Percentiles rank a stretch among this genome's conserved stretches.
phyloP scores from a whole-genome alignment of 2,888 invertebrate genomes.

The Pterostichus madidus region DNA sequence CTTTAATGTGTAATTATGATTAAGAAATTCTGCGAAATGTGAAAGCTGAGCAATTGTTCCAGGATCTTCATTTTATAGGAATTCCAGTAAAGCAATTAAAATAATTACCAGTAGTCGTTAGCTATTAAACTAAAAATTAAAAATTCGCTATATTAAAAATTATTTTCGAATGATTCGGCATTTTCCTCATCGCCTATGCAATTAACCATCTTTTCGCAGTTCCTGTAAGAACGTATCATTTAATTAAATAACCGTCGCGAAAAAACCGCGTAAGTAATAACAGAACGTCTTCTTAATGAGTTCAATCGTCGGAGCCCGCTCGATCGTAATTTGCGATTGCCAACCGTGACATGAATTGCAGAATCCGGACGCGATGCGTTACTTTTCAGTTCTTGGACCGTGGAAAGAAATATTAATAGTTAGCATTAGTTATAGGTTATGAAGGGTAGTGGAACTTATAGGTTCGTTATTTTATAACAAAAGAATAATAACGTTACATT shows the following conservation, averaged over 20 bases:
- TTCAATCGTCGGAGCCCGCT: conserved; percentile 13
- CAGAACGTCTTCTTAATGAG: conserved; percentile 44
- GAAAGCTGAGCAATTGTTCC: too few species aligned
- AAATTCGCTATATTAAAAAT: conserved; percentile 24
- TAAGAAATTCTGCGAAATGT: too few species aligned
- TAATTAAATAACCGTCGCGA: conserved; percentile 38
- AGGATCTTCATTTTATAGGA: too few species aligned
- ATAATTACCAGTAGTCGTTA: conserved; percentile 1
- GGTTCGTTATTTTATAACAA: not conserved
- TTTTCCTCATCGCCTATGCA: conserved; percentile 17
- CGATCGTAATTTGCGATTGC: conserved; percentile 39
- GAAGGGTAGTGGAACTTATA: not conserved
- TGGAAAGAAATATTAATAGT: not conserved
- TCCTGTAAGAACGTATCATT: conserved; percentile 36
- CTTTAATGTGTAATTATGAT: too few species aligned
- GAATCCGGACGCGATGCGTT: not conserved
- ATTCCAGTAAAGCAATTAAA: not conserved
- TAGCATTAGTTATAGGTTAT: not conserved
- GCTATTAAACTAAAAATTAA: not conserved
- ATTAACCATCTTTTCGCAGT: conserved; percentile 35
- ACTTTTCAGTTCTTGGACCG: not conserved
- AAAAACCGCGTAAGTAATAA: conserved; percentile 41
- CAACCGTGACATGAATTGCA: conserved; percentile 38
- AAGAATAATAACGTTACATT: too few species aligned
- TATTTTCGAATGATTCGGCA: conserved; percentile 39